A percentile compares a stretch with the other conserved stretches of the same genome.
Conservation (phyloP, 92 coral and sea anemone species). For the Meandrina meandrites region DNA sequence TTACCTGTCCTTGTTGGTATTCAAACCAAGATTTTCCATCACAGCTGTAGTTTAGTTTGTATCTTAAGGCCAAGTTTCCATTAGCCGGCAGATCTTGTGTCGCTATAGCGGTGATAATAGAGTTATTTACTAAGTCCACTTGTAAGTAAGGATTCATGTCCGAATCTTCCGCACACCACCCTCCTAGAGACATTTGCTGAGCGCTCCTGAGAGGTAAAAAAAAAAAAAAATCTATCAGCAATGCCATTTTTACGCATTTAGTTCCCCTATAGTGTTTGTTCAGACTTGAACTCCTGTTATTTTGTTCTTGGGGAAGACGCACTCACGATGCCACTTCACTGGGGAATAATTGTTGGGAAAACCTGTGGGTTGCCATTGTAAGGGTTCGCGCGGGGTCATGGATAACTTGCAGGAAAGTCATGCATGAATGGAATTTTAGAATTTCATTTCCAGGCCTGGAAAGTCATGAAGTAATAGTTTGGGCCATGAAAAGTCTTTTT, state of each 20-base stretch:
- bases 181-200: constrained; percentile 43
- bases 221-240: not conserved
- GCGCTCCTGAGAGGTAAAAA: constrained; percentile 25
- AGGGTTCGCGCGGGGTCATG: too few species aligned
- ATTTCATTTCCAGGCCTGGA: too few species aligned
- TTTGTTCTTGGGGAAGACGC: not conserved
- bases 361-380: too few species aligned
- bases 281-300: not conserved
- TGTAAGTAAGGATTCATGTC: constrained; percentile 60
- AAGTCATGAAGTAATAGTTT: too few species aligned
- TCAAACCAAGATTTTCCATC: constrained; percentile 61
- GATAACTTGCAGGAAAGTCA: too few species aligned
- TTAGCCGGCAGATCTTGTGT: constrained; percentile 63
- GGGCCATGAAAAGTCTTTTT: too few species aligned
- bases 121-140: constrained; percentile 49
- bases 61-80: constrained; percentile 52
- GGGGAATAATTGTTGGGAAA: too few species aligned
- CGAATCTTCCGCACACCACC: constrained; percentile 61
- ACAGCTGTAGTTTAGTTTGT: constrained; percentile 69
- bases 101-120: constrained; percentile 53
- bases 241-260: not conserved
- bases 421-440: too few species aligned
- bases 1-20: constrained; percentile 53
- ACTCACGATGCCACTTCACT: too few species aligned
- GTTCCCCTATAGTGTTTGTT: not conserved